These are phyloP conservation scores for Halcyon chelicuti DNA, from an alignment of 2,797 vertebrate species.

Conservation along the genomic window DNA sequence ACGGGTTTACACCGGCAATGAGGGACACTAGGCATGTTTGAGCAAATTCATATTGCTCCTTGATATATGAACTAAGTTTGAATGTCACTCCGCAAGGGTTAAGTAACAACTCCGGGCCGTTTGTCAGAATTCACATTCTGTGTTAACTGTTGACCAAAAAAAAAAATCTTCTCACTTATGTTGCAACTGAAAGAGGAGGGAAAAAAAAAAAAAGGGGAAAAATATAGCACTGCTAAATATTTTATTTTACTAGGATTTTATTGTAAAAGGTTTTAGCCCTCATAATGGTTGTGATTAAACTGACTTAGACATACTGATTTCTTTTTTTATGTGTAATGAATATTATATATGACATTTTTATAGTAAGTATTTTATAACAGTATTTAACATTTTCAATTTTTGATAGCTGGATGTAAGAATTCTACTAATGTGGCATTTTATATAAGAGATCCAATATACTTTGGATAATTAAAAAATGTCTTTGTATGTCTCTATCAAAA, in stretches of 20 bases:
- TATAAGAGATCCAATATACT: conserved; percentile 42
- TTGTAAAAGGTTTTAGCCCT: conserved; percentile 72
- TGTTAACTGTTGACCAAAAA: neutral
- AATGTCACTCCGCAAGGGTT: neutral
- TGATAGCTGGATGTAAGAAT: conserved; percentile 69
- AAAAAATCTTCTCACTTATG: conserved; percentile 7
- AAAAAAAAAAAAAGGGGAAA: conserved; percentile 33
- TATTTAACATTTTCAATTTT: conserved; percentile 76
- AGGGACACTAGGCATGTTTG: neutral
- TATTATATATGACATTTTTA: conserved; percentile 79
- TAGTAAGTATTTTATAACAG: conserved; percentile 72
- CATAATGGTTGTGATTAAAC: conserved; percentile 76
- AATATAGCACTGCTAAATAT: conserved; percentile 73
- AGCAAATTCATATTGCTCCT: neutral
- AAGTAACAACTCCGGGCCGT: neutral
- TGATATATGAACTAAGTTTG: neutral
- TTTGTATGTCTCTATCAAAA: conserved; percentile 64
- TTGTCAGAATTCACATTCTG: conserved; percentile 1
- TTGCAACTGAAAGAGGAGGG: conserved; percentile 28
- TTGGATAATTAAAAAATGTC: conserved; percentile 48
- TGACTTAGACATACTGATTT: conserved; percentile 78
- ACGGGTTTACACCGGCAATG: neutral
- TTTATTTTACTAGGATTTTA: conserved; percentile 77
- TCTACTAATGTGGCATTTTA: conserved; percentile 57
- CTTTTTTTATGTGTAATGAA: conserved; percentile 80